Evolutionary conservation across 1,140 invertebrate species (phyloP).

Genomic region (Campodea augens): DNA sequence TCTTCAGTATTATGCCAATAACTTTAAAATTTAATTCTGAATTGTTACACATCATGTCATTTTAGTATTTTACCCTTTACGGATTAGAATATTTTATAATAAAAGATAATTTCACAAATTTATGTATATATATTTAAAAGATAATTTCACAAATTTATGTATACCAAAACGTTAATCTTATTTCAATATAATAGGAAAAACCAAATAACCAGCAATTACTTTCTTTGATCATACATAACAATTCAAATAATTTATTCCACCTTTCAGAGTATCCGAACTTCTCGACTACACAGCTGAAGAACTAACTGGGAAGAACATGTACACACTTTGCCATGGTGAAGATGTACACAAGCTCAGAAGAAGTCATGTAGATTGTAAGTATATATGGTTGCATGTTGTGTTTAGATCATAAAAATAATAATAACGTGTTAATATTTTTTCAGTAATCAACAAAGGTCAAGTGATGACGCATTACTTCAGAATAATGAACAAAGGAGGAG

Average conservation of each 20-base stretch:
- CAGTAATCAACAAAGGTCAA: constrained; percentile 92
- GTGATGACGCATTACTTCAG: constrained; percentile 89
- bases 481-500: constrained; percentile 86
- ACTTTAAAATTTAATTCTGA: too few species aligned
- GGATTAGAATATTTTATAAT: too few species aligned
- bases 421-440: constrained; percentile 23
- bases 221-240: too few species aligned
- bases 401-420: constrained; percentile 3
- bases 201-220: constrained; percentile 3
- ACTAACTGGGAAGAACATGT: constrained; percentile 79
- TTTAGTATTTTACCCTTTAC: too few species aligned
- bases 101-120: too few species aligned
- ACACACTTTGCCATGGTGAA: constrained; percentile 83
- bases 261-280: constrained; percentile 66
- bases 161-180: too few species aligned
- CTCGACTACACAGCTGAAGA: constrained; percentile 85
- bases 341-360: constrained; percentile 83
- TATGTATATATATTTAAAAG: too few species aligned
- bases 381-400: constrained; percentile 1
- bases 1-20: too few species aligned
- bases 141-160: too few species aligned
- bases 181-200: too few species aligned
- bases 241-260: too few species aligned
- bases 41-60: too few species aligned
- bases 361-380: constrained; percentile 84